Evolutionary conservation across 2,888 invertebrate species (phyloP), one percentile per base, ranked within the genome.

Genomic region (Mesoligia furuncula): DNA sequence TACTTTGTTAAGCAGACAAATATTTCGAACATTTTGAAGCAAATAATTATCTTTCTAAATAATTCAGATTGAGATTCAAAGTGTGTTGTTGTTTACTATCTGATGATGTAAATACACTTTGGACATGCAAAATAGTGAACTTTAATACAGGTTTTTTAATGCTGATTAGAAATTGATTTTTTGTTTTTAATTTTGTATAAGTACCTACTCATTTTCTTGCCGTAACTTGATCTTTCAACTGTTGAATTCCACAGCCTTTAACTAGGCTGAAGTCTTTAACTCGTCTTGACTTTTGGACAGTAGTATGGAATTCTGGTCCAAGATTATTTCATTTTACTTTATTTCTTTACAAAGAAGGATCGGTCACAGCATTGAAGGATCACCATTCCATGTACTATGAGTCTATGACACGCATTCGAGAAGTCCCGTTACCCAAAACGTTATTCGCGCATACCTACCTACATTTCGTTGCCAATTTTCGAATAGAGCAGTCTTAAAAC

Each of bases 101-200:
- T 27, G 71, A 81, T 59, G 27, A 27, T 51, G 57, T n/a, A 27
- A 68, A 68, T 67, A 59, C n/a, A 67, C 42, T 36, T 68, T 71
- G 5, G 24, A 61, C 27, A 36, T 62, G 61, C 66, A 57, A 79
- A 69, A 51, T 54, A 65, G 24, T 62, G 42, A 36, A 68, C 51
- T 78, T 77, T 62, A 69, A 24, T 1, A 79, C 61, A 13, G 27
- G 61, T 51, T 42, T 20, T 9, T 59, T n/a, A 48, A 20, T 31
- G 20, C 7, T 15, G 31, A 31, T 31, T 24, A 48, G 4, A 68
- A 24, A 8, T 6, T 27, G 27, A 9, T 59, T 48, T 54, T 65
- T 61, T 39, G 13, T 51, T 4, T 75, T 42, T 20, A 36, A 42
- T 11, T 42, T 11, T 42, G 42, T 42, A 42, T 11, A 36, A 36